Base-by-base conservation (phyloP, 2,888 invertebrate species). In the Therioaphis trifolii region DNA sequence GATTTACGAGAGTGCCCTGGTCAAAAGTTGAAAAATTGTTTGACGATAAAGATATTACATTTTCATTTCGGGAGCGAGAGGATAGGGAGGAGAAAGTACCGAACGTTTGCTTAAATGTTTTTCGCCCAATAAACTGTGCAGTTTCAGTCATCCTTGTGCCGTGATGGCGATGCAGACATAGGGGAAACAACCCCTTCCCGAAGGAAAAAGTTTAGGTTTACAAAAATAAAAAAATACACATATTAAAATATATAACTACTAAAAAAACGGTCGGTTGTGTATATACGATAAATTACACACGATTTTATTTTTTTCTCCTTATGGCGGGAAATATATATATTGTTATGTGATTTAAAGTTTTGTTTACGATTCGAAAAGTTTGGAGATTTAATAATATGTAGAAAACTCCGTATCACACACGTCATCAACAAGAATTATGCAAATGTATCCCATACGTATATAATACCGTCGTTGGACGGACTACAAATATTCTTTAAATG, bases 301-400 rank as follows among this genome's bases (percentile, higher is more conserved):
- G 21, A 5, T 68, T 43, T 43, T 68, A 35, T 35, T 35, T 18
- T 0, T 24, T 68, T 43, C 12, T 68, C 43, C 12, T 68, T 43
- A 68, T 68, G 68, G 43, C 12, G 4, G 21, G 21, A 68, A 21
- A 43, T 21, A 68, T 43, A 68, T 40, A 68, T 68, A 68, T 68
- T 21, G 68, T 68, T 68, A 68, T 68, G 68, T 35, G 68, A 43
- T 68, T 43, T 68, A 68, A 68, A 68, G 40, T 68, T 68, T 68
- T 68, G 68, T 68, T 68, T 43, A 68, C 40, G 40, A 68, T 68
- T 68, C 40, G 3, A 68, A 66, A 68, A 68, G 68, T 68, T 68
- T 68, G 14, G 68, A 43, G 40, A 40, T 43, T 11, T n/a, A 68
- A 40, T 35, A 66, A 40, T n/a, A 43, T 0, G 43, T 14, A 68